phyloP scores from a whole-genome alignment of 2,797 vertebrate genomes.

The Sebastes iracundus region DNA sequence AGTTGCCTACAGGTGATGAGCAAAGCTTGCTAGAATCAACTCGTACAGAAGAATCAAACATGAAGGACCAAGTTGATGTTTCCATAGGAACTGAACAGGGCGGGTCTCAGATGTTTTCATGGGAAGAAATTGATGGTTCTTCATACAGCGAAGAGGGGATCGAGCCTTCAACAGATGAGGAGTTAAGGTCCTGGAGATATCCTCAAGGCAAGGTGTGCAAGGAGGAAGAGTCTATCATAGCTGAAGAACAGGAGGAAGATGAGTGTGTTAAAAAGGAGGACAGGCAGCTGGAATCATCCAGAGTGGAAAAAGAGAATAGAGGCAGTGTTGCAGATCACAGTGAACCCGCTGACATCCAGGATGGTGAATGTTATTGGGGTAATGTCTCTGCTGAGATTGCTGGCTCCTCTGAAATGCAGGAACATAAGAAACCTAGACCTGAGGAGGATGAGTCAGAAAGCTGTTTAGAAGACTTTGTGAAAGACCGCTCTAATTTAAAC shows the following conservation, averaged over 20 bases:
- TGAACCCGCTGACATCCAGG: background rate
- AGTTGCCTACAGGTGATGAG: constrained; percentile 6
- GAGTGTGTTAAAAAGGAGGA: background rate
- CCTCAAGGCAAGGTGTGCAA: background rate
- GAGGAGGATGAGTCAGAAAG: background rate
- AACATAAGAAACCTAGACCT: background rate
- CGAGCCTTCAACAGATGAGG: constrained; percentile 69
- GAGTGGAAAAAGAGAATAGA: background rate
- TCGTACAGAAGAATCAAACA: background rate
- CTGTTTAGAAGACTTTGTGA: background rate
- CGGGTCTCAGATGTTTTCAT: background rate
- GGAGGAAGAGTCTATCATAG: background rate
- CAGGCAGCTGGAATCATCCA: background rate
- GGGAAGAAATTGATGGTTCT: constrained; percentile 16
- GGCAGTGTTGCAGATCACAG: background rate
- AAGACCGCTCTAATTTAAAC: background rate
- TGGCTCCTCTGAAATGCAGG: background rate
- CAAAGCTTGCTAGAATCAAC: background rate
- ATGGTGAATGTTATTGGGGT: background rate
- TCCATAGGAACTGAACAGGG: background rate
- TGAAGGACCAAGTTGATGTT: background rate
- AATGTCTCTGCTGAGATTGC: background rate
- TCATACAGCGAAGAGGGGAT: constrained; percentile 41
- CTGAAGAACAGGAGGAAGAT: background rate
- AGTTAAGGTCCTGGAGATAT: constrained; percentile 63